These are phyloP conservation scores for Gallinago stenura DNA, from an alignment of 2,797 vertebrate species.

Conservation along the genomic window DNA sequence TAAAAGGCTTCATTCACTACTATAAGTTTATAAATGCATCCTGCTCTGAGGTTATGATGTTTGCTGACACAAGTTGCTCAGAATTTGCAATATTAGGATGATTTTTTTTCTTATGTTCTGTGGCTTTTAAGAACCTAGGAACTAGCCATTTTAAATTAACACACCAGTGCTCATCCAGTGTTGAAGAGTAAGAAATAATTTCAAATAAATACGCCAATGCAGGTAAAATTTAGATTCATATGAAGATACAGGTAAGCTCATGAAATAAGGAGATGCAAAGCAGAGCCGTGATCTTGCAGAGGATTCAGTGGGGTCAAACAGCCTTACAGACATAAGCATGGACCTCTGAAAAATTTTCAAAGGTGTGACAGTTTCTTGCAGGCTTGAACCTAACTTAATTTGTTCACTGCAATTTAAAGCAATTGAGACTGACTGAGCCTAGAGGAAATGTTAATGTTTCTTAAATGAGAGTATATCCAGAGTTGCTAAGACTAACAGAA, in stretches of 20 bases:
- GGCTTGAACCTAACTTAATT: constrained; percentile 14
- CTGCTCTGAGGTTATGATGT: neutral
- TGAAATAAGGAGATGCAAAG: neutral
- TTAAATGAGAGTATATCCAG: neutral
- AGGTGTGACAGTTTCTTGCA: neutral
- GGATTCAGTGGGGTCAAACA: neutral
- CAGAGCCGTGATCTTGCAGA: neutral
- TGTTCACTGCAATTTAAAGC: neutral
- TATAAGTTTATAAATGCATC: neutral
- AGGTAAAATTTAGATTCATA: neutral
- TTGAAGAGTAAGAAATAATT: neutral
- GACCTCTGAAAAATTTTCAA: neutral
- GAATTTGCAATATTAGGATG: neutral
- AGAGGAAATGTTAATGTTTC: neutral
- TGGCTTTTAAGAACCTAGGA: neutral
- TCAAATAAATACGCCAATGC: neutral
- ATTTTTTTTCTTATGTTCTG: neutral
- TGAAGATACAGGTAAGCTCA: neutral
- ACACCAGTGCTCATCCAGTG: neutral
- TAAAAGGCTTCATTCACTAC: neutral
- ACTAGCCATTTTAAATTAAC: neutral
- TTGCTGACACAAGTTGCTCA: neutral
- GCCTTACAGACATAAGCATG: neutral
- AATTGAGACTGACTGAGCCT: neutral
- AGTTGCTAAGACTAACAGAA: neutral